Evolutionary conservation across 2,113 vertebrate genomes (phyloP), one percentile per base, ranked within the genome.

Genomic region (Phasianus colchicus): DNA sequence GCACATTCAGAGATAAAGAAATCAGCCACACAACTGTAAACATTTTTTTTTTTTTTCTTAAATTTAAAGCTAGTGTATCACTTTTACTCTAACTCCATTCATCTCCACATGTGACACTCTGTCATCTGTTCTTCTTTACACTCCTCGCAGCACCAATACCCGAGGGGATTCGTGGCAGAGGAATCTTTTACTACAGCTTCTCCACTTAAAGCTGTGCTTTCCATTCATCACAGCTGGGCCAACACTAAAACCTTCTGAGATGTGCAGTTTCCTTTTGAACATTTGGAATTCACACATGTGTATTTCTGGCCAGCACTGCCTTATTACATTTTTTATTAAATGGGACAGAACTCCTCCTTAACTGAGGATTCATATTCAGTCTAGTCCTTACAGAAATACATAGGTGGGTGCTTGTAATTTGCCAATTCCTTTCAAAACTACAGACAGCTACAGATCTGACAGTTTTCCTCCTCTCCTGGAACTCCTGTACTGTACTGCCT

Each of bases 21-120:
- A 88, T 54, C 75, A 74, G 78, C 88, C 75, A 88, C 72, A 88
- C 55, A 87, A 82, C n/a, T 85, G 86, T 66, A 88, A 90, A 88
- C 12, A 25, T 15, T 36, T 24, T 32, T 19, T 6, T 42, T 22
- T 57, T 71, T 81, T 47, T 27, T n/a, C n/a, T n/a, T 83, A 8
- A 36, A 36, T 36, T 54, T 47, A 13, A 69, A 93, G 11, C 4
- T 69, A 88, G 70, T 13, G 1, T 29, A 13, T 21, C 45, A 4
- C 55, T 86, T 60, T 54, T 83, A 66, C 78, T 85, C 32, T 66
- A 80, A 57, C 50, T 77, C 55, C 83, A 80, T 58, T 90, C 70
- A 88, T 66, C 86, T 83, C 63, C 79, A 69, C 73, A 67, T 40
- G 30, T 61, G 89, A 63, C 42, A 9, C 25, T 57, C 69, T 84